These are phyloP conservation scores for Cryptoblepharus egeriae DNA, from an alignment of 2,797 vertebrate genomes.

Conservation along the genomic window DNA sequence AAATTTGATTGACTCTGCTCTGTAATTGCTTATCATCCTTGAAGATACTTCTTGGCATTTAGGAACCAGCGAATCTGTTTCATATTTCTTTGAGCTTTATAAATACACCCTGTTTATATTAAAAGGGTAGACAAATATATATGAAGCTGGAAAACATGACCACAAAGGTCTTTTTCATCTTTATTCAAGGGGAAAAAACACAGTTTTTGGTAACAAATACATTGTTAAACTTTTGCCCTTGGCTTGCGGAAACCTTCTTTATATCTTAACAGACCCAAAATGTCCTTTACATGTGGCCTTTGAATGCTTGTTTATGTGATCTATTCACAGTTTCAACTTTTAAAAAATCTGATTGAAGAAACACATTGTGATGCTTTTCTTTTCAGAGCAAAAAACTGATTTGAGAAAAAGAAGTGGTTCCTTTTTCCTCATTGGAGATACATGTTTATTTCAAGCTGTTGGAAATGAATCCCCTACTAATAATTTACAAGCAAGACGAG, in stretches of 20 bases:
- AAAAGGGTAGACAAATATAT: constrained; percentile 80
- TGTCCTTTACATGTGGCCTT: constrained; percentile 68
- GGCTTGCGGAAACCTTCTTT: constrained; percentile 62
- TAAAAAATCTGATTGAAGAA: background rate
- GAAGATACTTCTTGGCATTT: constrained; percentile 76
- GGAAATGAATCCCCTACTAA: background rate
- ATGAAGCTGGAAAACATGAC: constrained; percentile 79
- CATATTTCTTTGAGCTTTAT: constrained; percentile 77
- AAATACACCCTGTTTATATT: constrained; percentile 81
- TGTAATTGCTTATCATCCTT: constrained; percentile 79
- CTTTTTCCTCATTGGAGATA: background rate
- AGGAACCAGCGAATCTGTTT: constrained; percentile 78
- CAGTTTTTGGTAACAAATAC: constrained; percentile 55
- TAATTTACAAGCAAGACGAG: background rate
- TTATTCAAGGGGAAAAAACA: constrained; percentile 55
- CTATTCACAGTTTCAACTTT: constrained; percentile 65
- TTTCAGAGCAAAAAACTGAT: background rate
- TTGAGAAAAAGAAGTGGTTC: background rate
- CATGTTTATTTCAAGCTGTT: background rate
- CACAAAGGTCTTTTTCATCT: constrained; percentile 71
- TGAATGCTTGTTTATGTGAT: constrained; percentile 69
- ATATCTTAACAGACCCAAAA: constrained; percentile 64
- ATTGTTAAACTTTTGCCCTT: constrained; percentile 74
- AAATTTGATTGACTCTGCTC: constrained; percentile 74
- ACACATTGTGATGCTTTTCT: background rate